phyloP scores from a whole-genome alignment of 2,113 vertebrate genomes.

The human region GRCh38 chr6:22009501-22010000 shows the following conservation, averaged over 20 bases:
- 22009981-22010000: neutral
- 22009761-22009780: neutral
- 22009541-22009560: neutral
- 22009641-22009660: neutral
- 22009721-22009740: neutral
- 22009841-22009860: neutral
- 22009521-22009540: neutral
- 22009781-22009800: neutral
- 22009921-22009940: neutral
- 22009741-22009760: neutral
- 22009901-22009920: neutral
- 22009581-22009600: neutral
- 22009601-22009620: neutral
- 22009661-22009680: neutral
- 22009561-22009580: neutral
- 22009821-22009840: neutral
- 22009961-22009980: neutral
- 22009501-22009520: neutral
- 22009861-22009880: neutral
- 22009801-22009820: constrained; percentile 7
- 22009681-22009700: neutral
- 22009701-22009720: neutral
- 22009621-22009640: neutral
- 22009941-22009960: neutral
- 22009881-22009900: neutral